Conservation (phyloP, 2,888 invertebrate species). For the Bhutanitis thaidina region DNA sequence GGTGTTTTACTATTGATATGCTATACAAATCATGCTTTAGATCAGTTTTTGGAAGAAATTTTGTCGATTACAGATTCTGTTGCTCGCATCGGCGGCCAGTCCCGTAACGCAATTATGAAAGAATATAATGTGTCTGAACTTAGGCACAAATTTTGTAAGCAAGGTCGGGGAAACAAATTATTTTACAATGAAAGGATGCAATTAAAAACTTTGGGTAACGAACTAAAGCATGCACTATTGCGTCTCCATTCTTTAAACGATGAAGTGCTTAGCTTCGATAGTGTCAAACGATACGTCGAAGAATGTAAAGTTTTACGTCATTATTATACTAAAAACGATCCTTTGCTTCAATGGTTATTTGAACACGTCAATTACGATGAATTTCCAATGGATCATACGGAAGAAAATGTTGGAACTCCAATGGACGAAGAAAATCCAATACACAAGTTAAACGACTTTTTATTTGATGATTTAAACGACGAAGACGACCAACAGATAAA, state of each 20-base stretch:
- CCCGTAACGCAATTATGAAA: constrained; percentile 71
- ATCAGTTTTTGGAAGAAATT: constrained; percentile 89
- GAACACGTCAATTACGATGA: constrained; percentile 29
- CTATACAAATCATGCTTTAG: constrained; percentile 91
- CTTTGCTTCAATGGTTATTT: constrained; percentile 51
- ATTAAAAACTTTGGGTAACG: constrained; percentile 31
- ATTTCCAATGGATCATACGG: constrained; percentile 26
- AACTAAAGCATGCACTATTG: constrained; percentile 37
- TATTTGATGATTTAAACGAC: constrained; percentile 40
- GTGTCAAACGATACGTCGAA: constrained; percentile 25
- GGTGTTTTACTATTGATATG: constrained; percentile 86
- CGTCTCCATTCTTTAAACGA: constrained; percentile 40
- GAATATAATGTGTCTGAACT: constrained; percentile 64
- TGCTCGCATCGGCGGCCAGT: constrained; percentile 85
- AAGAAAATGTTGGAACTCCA: constrained; percentile 23
- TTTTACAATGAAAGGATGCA: constrained; percentile 36
- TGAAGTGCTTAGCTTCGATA: constrained; percentile 39
- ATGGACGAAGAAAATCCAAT: background rate
- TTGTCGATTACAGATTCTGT: constrained; percentile 78
- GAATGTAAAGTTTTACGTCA: constrained; percentile 29
- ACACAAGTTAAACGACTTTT: constrained; percentile 33
- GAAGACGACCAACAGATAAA: constrained; percentile 11
- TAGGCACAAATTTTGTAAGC: constrained; percentile 25
- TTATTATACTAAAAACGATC: constrained; percentile 37
- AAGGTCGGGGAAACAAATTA: constrained; percentile 22